Conservation (phyloP, 2,888 invertebrate species). For the Teleiodes luculella region DNA sequence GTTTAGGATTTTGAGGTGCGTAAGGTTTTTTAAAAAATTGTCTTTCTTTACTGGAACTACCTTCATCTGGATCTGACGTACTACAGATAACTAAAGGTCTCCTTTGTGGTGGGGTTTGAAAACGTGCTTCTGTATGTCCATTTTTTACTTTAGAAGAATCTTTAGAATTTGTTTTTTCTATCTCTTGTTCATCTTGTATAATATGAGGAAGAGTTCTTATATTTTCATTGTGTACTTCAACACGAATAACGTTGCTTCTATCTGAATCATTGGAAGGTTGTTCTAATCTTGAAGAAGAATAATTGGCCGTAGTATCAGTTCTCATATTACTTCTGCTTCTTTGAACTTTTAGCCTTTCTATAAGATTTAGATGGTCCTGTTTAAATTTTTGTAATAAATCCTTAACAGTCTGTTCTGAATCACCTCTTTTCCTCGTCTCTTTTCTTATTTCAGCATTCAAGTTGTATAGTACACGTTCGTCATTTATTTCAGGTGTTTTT, state of each 20-base stretch:
- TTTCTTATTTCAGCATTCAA: slow-evolving; percentile 53
- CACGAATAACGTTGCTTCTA: not conserved
- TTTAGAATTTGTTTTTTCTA: not conserved
- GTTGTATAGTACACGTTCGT: slow-evolving; percentile 50
- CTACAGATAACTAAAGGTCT: not conserved
- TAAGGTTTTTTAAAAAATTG: not conserved
- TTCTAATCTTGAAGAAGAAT: slow-evolving; percentile 22
- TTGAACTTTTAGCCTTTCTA: slow-evolving; percentile 40
- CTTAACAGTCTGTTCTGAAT: slow-evolving; percentile 32
- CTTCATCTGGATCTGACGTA: not conserved
- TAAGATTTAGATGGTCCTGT: slow-evolving; percentile 42
- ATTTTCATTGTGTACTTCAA: not conserved
- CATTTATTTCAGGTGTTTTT: slow-evolving; percentile 36
- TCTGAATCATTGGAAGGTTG: slow-evolving; percentile 15
- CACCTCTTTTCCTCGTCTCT: slow-evolving; percentile 42
- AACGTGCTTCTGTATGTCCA: not conserved
- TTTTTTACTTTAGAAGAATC: not conserved
- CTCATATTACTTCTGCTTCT: slow-evolving; percentile 26
- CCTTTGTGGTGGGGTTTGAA: not conserved
- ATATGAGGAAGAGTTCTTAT: not conserved
- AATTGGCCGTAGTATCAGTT: slow-evolving; percentile 31
- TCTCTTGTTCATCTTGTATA: not conserved
- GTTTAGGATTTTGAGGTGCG: not conserved
- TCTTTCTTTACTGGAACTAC: not conserved
- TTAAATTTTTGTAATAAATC: slow-evolving; percentile 51